These are phyloP conservation scores for Punctoribates punctum DNA, from an alignment of 2,888 invertebrate species.

Conservation along the genomic window DNA sequence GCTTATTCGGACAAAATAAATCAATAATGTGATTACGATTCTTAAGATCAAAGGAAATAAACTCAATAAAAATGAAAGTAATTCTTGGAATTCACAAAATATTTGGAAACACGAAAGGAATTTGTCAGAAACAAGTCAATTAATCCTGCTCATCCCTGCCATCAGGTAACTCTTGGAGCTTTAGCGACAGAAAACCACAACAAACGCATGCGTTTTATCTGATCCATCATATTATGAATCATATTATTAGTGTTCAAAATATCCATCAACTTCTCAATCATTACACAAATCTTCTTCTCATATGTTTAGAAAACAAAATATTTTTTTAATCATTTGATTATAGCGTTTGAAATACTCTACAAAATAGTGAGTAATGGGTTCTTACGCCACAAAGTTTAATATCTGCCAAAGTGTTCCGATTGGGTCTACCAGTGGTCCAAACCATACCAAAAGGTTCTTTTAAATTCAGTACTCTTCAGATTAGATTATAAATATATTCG, in stretches of 20 bases:
- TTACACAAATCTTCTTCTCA: not conserved
- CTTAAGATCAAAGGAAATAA: too few relatives aligned
- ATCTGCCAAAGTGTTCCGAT: constrained; percentile 20
- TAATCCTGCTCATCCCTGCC: not conserved
- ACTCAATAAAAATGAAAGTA: too few relatives aligned
- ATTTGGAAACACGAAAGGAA: too few relatives aligned
- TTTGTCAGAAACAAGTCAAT: not conserved
- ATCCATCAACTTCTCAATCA: not conserved
- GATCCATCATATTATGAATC: not conserved
- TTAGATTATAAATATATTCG: not conserved
- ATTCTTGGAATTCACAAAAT: too few relatives aligned
- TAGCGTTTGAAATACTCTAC: not conserved
- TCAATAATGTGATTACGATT: too few relatives aligned
- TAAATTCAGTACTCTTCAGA: not conserved
- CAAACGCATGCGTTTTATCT: constrained; percentile 26
- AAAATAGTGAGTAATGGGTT: constrained; percentile 1
- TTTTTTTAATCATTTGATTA: not conserved
- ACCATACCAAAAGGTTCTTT: constrained; percentile 8
- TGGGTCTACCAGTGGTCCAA: not conserved
- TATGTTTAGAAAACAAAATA: not conserved
- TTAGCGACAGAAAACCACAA: not conserved
- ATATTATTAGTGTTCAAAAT: not conserved
- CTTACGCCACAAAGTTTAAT: constrained; percentile 17
- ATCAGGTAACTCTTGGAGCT: constrained; percentile 27
- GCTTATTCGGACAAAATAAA: too few relatives aligned